Percentiles rank a stretch among this genome's conserved stretches.
These are phyloP conservation scores for Lycocerus yunnanus DNA, from an alignment of 2,888 invertebrate genomes.

Conservation along the genomic window DNA sequence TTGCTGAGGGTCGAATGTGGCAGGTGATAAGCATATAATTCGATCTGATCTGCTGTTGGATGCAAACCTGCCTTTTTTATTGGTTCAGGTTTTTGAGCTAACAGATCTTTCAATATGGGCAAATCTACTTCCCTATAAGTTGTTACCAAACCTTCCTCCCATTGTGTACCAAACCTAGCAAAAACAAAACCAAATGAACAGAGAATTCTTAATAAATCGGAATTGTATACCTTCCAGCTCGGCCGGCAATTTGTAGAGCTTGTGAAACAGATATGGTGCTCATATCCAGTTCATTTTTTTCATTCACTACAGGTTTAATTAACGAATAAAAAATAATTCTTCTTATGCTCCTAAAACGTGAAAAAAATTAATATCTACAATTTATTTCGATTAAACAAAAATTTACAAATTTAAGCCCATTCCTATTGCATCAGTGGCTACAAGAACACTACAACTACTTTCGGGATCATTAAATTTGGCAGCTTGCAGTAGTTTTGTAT, in stretches of 20 bases:
- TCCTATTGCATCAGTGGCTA: constrained; percentile 98
- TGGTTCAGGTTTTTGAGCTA: constrained; percentile 74
- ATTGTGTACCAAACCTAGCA: constrained; percentile 52
- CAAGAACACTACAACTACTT: constrained; percentile 91
- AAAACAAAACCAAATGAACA: constrained; percentile 11
- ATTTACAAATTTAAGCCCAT: constrained; percentile 97
- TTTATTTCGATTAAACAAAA: background rate
- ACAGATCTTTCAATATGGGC: constrained; percentile 69
- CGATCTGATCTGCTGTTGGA: constrained; percentile 98
- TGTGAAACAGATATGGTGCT: constrained; percentile 88
- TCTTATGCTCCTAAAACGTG: constrained; percentile 79
- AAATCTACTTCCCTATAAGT: constrained; percentile 86
- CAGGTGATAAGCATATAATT: constrained; percentile 94
- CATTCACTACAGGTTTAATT: constrained; percentile 83
- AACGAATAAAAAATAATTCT: constrained; percentile 93
- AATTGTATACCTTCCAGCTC: constrained; percentile 65
- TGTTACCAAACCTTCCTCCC: constrained; percentile 79
- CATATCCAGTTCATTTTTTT: constrained; percentile 90
- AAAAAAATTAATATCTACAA: background rate
- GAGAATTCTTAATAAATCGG: constrained; percentile 64
- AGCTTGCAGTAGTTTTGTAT: constrained; percentile 95
- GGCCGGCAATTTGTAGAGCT: constrained; percentile 94
- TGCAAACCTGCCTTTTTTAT: constrained; percentile 88
- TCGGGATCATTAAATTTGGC: constrained; percentile 96
- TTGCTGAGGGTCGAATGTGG: constrained; percentile 93